phyloP scores from a whole-genome alignment of 2,113 vertebrate genomes.

The Alexandromys fortis region DNA sequence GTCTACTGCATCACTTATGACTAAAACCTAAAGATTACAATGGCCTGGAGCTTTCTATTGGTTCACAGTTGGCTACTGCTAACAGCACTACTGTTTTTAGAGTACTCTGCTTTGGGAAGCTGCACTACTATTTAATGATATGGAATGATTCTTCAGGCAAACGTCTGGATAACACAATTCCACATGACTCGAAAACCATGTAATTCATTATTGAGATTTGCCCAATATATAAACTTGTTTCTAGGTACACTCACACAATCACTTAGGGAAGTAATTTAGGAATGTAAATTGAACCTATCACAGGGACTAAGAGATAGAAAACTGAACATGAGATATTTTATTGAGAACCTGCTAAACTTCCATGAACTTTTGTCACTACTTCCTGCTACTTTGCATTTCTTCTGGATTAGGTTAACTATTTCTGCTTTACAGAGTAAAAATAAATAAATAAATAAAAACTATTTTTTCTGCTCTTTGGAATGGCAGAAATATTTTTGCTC shows the following conservation, averaged over 20 bases:
- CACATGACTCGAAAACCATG: neutral
- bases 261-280: neutral
- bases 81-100: neutral
- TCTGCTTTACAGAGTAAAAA: too few relatives aligned
- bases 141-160: neutral
- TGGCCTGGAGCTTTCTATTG: too few relatives aligned
- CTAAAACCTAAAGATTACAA: neutral
- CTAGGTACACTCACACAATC: too few relatives aligned
- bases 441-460: too few relatives aligned
- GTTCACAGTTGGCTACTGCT: neutral
- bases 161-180: neutral
- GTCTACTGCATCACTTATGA: neutral
- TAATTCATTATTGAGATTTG: neutral
- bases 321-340: neutral
- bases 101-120: neutral
- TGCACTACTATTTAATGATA: neutral
- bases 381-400: neutral
- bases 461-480: neutral
- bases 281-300: neutral
- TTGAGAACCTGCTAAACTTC: neutral
- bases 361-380: neutral
- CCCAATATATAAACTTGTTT: neutral
- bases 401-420: neutral
- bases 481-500: neutral
- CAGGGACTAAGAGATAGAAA: neutral